phyloP scores from a whole-genome alignment of 2,888 invertebrate genomes.

The Chymomyza procnemis region DNA sequence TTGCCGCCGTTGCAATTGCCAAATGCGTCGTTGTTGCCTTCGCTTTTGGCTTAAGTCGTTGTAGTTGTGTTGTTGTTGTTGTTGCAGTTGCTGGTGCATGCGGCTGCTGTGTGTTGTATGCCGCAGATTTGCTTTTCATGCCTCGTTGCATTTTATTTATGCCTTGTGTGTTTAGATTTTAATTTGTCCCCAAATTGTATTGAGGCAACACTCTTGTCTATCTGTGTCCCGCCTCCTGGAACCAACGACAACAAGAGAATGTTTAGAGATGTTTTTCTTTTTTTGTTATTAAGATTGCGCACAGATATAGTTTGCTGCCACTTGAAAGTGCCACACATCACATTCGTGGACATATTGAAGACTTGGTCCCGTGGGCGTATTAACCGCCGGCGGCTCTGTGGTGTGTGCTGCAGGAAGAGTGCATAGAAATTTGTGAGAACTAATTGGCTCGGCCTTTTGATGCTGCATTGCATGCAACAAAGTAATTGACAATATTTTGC shows the following conservation, averaged over 20 bases:
- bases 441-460: slow-evolving; percentile 40
- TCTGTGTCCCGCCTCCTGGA: slow-evolving; percentile 7
- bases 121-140: slow-evolving; percentile 24
- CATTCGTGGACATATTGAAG: not conserved
- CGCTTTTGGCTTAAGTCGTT: slow-evolving; percentile 2
- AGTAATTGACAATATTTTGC: slow-evolving; percentile 53
- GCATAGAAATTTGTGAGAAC: slow-evolving; percentile 15
- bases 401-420: slow-evolving; percentile 2
- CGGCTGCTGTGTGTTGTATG: slow-evolving; percentile 3
- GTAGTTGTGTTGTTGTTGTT: slow-evolving; percentile 13
- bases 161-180: slow-evolving; percentile 34
- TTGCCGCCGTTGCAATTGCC: slow-evolving; percentile 3
- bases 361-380: not conserved
- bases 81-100: not conserved
- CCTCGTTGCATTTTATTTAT: slow-evolving; percentile 50
- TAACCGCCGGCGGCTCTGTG: not conserved
- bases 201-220: not conserved
- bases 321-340: slow-evolving; percentile 5
- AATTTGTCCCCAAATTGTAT: slow-evolving; percentile 22
- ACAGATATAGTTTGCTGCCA: not conserved
- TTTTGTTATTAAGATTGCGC: slow-evolving; percentile 18
- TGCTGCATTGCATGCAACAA: slow-evolving; percentile 51
- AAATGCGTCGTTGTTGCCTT: slow-evolving; percentile 3
- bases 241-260: slow-evolving; percentile 3
- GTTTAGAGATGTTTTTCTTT: slow-evolving; percentile 41